A percentile compares a stretch with the other conserved stretches of the same genome.
phyloP scores from a whole-genome alignment of 2,888 invertebrate species.

The Kryphioiulus occultus region DNA sequence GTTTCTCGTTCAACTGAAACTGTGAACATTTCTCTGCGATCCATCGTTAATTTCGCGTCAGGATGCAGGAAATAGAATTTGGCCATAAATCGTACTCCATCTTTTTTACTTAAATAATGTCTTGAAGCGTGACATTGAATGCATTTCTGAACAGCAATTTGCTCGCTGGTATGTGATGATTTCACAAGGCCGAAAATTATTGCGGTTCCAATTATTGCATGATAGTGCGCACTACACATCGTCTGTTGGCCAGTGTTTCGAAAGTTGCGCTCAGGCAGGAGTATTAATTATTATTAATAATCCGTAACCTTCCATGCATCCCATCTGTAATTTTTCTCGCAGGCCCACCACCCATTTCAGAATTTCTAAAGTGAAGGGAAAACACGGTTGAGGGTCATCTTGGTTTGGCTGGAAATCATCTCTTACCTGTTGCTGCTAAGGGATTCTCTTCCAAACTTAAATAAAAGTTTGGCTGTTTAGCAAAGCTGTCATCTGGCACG shows the following conservation, averaged over 20 bases:
- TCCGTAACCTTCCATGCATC: conserved; percentile 30
- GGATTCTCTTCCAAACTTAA: conserved; percentile 44
- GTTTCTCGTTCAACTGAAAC: background rate
- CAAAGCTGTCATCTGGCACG: conserved; percentile 46
- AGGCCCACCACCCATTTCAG: conserved; percentile 15
- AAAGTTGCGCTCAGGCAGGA: conserved; percentile 11
- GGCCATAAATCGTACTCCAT: background rate
- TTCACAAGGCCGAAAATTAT: conserved; percentile 19
- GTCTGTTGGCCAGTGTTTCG: conserved; percentile 27
- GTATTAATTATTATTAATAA: conserved; percentile 40
- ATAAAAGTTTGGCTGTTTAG: conserved; percentile 42
- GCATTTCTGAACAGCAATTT: conserved; percentile 36
- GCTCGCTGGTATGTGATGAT: conserved; percentile 22
- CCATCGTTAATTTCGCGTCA: background rate
- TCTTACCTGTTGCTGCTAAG: conserved; percentile 49
- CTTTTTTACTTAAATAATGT: background rate
- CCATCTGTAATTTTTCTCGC: conserved; percentile 7
- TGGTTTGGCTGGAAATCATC: background rate
- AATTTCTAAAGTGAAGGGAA: background rate
- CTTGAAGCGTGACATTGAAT: conserved; percentile 40
- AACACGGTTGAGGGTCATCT: background rate
- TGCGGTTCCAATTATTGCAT: conserved; percentile 27
- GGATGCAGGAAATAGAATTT: background rate
- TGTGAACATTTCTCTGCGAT: background rate
- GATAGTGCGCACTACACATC: background rate